A percentile compares a stretch with the other conserved stretches of the same genome.
These are phyloP conservation scores for Eptesicus fuscus DNA, from an alignment of 2,113 vertebrate species.

Conservation along the genomic window DNA sequence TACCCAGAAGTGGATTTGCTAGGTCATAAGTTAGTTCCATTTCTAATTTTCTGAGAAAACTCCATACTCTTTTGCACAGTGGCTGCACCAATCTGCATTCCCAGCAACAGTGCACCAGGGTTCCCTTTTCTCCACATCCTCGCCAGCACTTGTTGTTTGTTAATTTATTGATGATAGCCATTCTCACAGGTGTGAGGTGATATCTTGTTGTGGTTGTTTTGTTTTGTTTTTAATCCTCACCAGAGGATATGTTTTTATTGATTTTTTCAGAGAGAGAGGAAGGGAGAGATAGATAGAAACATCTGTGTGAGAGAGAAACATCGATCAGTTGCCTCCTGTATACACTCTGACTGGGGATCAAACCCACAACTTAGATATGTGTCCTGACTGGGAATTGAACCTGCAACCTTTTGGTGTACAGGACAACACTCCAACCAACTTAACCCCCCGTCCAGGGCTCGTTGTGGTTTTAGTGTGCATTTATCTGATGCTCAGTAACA, in stretches of 20 bases:
- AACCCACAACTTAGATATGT: too few relatives aligned
- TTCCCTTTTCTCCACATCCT: too few relatives aligned
- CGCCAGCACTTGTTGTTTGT: too few relatives aligned
- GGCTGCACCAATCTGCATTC: background rate
- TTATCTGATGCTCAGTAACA: background rate
- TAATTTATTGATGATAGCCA: too few relatives aligned
- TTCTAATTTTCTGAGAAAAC: background rate
- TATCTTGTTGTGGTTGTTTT: too few relatives aligned
- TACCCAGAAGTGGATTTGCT: background rate
- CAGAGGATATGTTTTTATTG: too few relatives aligned
- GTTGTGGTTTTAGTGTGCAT: background rate
- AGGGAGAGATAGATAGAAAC: too few relatives aligned
- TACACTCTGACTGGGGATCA: too few relatives aligned
- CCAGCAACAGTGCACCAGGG: too few relatives aligned
- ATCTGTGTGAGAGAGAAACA: background rate
- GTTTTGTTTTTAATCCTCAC: background rate
- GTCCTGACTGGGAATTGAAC: background rate
- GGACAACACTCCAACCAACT: background rate
- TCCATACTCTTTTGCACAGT: background rate
- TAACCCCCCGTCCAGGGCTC: background rate
- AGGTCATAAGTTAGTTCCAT: background rate
- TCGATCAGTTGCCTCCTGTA: background rate
- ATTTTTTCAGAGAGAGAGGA: background rate
- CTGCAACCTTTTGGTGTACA: background rate
- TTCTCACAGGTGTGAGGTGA: too few relatives aligned